Conservation (phyloP, 2,797 vertebrate genomes). For the Anolis apletophallus region DNA sequence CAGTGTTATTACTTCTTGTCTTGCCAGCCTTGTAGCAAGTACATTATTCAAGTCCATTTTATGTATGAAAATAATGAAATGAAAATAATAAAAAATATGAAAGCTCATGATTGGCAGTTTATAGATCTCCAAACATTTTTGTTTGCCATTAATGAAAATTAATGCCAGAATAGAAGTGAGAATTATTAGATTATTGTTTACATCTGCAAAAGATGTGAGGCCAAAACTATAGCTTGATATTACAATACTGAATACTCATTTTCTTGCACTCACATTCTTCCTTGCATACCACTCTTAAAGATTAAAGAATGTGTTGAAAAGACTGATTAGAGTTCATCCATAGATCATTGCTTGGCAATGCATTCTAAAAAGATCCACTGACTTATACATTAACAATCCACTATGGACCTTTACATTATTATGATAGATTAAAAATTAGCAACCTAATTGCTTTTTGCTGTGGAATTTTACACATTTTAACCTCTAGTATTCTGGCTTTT, state of each 20-base stretch:
- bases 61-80: background rate
- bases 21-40: slow-evolving; percentile 8
- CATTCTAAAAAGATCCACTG: background rate
- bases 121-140: background rate
- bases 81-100: background rate
- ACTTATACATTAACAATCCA: background rate
- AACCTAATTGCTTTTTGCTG: background rate
- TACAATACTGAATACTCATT: background rate
- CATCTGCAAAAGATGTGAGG: background rate
- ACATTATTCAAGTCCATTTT: background rate
- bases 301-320: background rate
- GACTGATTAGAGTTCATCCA: background rate
- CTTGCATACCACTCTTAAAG: background rate
- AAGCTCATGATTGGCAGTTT: fast-evolving
- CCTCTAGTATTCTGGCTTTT: no score
- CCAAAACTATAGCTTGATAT: background rate
- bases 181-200: background rate
- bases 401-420: background rate
- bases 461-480: background rate
- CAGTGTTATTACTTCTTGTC: background rate
- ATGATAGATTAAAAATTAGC: background rate
- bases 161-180: background rate
- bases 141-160: background rate
- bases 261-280: background rate
- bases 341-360: background rate